Conservation (phyloP, 2,888 invertebrate genomes). For the Anthophora plumipes region DNA sequence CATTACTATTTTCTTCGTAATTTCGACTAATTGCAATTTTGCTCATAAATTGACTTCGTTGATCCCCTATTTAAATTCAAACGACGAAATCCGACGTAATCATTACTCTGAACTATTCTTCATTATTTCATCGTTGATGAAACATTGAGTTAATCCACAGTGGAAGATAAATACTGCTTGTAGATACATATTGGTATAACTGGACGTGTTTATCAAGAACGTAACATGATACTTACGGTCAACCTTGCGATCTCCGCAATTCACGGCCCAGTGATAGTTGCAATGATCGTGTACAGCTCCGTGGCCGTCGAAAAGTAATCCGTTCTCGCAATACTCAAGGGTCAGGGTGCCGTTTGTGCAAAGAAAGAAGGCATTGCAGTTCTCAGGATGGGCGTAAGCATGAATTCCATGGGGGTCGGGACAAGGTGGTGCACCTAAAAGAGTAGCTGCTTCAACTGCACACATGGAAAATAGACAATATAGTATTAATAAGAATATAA, state of each 20-base stretch:
- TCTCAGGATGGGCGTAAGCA: slow-evolving; percentile 94
- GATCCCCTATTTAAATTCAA: no score
- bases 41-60: no score
- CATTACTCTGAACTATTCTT: no score
- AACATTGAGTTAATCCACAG: neutral
- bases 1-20: no score
- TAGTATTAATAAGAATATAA: neutral
- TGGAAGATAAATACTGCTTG: slow-evolving; percentile 4
- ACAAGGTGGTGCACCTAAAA: slow-evolving; percentile 90
- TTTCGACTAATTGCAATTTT: no score
- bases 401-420: slow-evolving; percentile 92
- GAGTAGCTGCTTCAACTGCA: slow-evolving; percentile 85
- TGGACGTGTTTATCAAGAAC: slow-evolving; percentile 15
- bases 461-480: neutral
- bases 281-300: slow-evolving; percentile 96
- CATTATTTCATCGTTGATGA: neutral
- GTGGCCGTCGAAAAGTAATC: slow-evolving; percentile 95
- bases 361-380: slow-evolving; percentile 95
- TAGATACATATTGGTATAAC: slow-evolving; percentile 9
- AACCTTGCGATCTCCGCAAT: slow-evolving; percentile 92
- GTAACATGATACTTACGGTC: slow-evolving; percentile 88
- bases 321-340: slow-evolving; percentile 96
- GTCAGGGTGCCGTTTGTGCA: slow-evolving; percentile 96
- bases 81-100: no score
- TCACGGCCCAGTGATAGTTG: slow-evolving; percentile 97